A percentile compares a stretch with the other conserved stretches of the same genome.
Evolutionary conservation across 1,140 invertebrate genomes (phyloP).

Genomic region (Ceratina australensis): DNA sequence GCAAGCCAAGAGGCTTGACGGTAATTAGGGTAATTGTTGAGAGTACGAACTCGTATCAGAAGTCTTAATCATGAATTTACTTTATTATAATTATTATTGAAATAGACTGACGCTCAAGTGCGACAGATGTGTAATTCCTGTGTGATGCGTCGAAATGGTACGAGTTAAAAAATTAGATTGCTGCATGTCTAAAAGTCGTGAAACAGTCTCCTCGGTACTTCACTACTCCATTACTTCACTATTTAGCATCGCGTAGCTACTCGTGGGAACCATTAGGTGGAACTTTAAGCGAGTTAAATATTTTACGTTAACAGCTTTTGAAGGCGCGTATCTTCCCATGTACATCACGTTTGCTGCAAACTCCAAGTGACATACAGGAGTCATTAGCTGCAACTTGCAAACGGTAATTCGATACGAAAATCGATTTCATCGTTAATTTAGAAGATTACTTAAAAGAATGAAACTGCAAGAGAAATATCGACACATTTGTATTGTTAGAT

Average conservation of each 20-base stretch:
- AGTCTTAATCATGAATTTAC: too few species aligned
- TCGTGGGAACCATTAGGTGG: neutral
- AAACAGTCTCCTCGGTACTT: neutral
- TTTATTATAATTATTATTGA: too few species aligned
- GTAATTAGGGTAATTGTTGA: too few species aligned
- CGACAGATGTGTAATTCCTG: too few species aligned
- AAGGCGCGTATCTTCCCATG: neutral
- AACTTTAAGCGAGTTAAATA: slow-evolving; percentile 13
- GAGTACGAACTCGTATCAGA: too few species aligned
- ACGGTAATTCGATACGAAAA: too few species aligned
- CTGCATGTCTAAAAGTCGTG: neutral
- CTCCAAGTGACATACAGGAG: neutral
- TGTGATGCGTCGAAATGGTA: too few species aligned
- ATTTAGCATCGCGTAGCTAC: neutral
- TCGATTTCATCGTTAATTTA: too few species aligned
- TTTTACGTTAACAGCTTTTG: slow-evolving; percentile 3
- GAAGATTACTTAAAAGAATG: too few species aligned
- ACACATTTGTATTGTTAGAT: neutral
- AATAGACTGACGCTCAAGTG: too few species aligned
- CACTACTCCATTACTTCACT: neutral
- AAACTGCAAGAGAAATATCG: too few species aligned
- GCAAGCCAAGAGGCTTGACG: too few species aligned
- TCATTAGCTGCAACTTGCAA: neutral
- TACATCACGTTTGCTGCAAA: neutral
- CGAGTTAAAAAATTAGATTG: neutral